phyloP scores from a whole-genome alignment of 2,113 vertebrate species.

The Phrynocephalus versicolor region DNA sequence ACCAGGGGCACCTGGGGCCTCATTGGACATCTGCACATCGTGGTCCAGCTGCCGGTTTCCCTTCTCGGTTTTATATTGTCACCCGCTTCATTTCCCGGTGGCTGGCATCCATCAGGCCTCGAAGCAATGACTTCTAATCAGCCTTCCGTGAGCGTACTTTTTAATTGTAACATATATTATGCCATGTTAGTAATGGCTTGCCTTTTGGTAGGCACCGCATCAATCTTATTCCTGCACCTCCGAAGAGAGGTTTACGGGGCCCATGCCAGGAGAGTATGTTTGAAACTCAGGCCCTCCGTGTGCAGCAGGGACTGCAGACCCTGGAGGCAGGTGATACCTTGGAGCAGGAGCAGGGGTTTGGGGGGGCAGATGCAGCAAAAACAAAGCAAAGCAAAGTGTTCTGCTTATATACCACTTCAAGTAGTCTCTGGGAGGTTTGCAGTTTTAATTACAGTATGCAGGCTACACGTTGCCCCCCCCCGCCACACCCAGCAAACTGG shows the following conservation, averaged over 20 bases:
- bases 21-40: too few species aligned
- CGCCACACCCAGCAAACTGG: too few species aligned
- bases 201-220: conserved; percentile 39
- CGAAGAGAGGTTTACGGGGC: not conserved
- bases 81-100: not conserved
- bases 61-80: too few species aligned
- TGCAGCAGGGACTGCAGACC: not conserved
- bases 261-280: not conserved
- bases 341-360: not conserved
- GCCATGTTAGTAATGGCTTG: conserved; percentile 22
- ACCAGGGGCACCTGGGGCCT: too few species aligned
- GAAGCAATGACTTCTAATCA: conserved; percentile 41
- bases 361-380: not conserved
- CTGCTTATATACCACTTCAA: too few species aligned
- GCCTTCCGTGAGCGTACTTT: conserved; percentile 30
- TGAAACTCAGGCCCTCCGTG: not conserved
- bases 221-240: not conserved
- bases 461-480: too few species aligned
- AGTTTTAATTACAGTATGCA: too few species aligned
- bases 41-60: too few species aligned
- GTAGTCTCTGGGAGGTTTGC: too few species aligned
- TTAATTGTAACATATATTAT: conserved; percentile 39
- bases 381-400: too few species aligned
- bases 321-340: not conserved
- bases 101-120: conserved; percentile 28